Evolutionary conservation across 1,140 invertebrate species (phyloP).

Genomic region (Copidosoma floridanum): DNA sequence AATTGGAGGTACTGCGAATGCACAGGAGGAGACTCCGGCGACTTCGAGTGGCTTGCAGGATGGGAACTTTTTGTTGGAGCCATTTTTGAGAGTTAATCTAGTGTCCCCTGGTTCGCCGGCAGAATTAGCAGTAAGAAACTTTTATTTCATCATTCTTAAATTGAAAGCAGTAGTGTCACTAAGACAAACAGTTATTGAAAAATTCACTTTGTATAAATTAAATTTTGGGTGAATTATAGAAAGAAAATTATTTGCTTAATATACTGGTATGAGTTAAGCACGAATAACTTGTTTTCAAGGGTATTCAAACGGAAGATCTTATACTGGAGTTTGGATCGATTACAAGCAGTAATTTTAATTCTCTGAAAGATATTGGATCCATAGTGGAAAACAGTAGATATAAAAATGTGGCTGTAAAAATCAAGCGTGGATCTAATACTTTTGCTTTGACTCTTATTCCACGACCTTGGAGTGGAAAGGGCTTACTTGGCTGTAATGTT

Average conservation of each 20-base stretch:
- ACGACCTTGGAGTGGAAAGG: slow-evolving; percentile 69
- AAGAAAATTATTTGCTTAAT: background rate
- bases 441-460: slow-evolving; percentile 63
- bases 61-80: slow-evolving; percentile 38
- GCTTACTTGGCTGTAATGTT: slow-evolving; percentile 76
- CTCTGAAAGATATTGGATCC: slow-evolving; percentile 65
- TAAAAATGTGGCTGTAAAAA: slow-evolving; percentile 60
- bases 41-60: slow-evolving; percentile 8
- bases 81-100: slow-evolving; percentile 72
- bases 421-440: slow-evolving; percentile 58
- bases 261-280: too few species aligned
- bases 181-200: too few species aligned
- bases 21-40: slow-evolving; percentile 9
- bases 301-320: slow-evolving; percentile 71
- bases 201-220: too few species aligned
- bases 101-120: slow-evolving; percentile 80
- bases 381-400: slow-evolving; percentile 75
- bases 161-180: too few species aligned
- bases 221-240: background rate
- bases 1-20: slow-evolving; percentile 2
- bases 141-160: background rate
- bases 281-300: slow-evolving; percentile 66
- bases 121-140: slow-evolving; percentile 67
- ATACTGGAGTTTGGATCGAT: slow-evolving; percentile 84
- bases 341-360: slow-evolving; percentile 70